phyloP scores from a whole-genome alignment of 2,888 invertebrate genomes.

The Drosophila pseudotakahashii region DNA sequence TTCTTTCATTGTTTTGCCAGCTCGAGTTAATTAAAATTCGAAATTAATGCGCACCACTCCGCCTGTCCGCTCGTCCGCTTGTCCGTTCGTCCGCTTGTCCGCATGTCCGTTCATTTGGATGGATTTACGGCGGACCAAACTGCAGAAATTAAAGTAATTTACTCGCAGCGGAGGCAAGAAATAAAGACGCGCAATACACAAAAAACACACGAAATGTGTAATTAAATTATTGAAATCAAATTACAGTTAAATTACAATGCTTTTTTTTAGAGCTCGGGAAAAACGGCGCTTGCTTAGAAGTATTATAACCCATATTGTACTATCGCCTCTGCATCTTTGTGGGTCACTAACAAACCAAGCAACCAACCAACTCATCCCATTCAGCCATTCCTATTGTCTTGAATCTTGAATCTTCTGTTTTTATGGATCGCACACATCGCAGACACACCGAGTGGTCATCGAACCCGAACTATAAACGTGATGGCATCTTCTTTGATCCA shows the following conservation, averaged over 20 bases:
- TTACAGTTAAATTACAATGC: constrained; percentile 71
- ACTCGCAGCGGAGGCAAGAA: constrained; percentile 6
- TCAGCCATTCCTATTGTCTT: constrained; percentile 24
- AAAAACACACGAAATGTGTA: constrained; percentile 60
- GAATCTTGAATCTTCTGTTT: background rate
- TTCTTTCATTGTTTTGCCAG: constrained; percentile 36
- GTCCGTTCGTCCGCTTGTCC: too few species aligned
- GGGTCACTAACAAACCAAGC: constrained; percentile 14
- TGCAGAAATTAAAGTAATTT: constrained; percentile 57
- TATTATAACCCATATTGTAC: constrained; percentile 28
- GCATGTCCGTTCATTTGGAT: constrained; percentile 4
- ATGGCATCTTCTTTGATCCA: constrained; percentile 33
- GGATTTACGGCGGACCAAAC: constrained; percentile 24
- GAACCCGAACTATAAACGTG: constrained; percentile 19
- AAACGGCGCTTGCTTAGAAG: background rate
- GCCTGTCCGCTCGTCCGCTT: background rate
- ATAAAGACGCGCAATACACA: constrained; percentile 1
- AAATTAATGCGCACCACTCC: constrained; percentile 61
- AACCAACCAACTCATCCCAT: background rate
- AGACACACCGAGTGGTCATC: constrained; percentile 23
- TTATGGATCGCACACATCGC: constrained; percentile 3
- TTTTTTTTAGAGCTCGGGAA: background rate
- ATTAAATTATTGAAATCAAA: constrained; percentile 79
- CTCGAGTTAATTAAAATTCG: constrained; percentile 72
- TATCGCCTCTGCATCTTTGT: constrained; percentile 34